Percentiles rank a stretch among this genome's conserved stretches.
These are phyloP conservation scores for Urocynchramus pylzowi DNA, from an alignment of 2,113 vertebrate species.

Conservation along the genomic window DNA sequence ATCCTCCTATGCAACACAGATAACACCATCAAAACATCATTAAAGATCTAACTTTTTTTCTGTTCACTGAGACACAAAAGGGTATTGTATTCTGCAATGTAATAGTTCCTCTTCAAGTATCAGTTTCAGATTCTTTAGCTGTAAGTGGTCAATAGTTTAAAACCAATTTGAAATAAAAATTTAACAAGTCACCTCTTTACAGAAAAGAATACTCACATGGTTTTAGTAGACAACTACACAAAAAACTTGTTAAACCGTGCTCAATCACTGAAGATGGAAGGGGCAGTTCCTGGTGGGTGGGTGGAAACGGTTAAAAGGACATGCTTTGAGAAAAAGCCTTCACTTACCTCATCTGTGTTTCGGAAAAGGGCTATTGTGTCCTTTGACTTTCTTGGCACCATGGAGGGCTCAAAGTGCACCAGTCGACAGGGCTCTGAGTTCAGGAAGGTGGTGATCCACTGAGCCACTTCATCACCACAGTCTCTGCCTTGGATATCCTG, in stretches of 20 bases:
- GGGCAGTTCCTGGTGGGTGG: neutral
- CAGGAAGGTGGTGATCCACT: conserved; percentile 83
- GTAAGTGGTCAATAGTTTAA: neutral
- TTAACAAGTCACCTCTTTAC: neutral
- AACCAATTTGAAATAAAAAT: neutral
- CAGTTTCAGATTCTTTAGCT: neutral
- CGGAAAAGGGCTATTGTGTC: conserved; percentile 36
- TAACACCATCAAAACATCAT: neutral
- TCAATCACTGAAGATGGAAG: neutral
- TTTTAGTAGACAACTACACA: neutral
- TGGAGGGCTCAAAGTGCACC: conserved; percentile 85
- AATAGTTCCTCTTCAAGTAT: neutral
- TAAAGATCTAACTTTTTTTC: neutral
- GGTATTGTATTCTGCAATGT: neutral
- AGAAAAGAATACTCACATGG: neutral
- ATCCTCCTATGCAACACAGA: neutral
- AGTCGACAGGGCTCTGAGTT: conserved; percentile 72
- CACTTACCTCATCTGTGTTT: conserved; percentile 60
- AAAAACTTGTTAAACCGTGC: neutral
- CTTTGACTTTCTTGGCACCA: conserved; percentile 71
- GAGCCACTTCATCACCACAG: conserved; percentile 83
- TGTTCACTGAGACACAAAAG: neutral
- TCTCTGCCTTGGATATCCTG: conserved; percentile 83
- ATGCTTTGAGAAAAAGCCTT: neutral
- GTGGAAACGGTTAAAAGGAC: neutral